phyloP scores from a whole-genome alignment of 2,888 invertebrate species.

The Andricus quercusramuli region DNA sequence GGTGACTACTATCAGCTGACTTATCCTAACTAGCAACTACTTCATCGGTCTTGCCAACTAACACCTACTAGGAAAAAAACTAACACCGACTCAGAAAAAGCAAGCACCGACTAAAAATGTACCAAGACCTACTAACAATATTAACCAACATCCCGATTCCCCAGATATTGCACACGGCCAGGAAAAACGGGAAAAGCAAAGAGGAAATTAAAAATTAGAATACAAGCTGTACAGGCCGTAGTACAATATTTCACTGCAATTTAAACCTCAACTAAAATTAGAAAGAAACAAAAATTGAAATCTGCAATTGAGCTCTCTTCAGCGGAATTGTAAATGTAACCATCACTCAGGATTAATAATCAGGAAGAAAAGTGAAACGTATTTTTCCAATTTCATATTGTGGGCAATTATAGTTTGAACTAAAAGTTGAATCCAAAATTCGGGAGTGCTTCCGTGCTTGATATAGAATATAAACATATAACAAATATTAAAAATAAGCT shows the following conservation, averaged over 20 bases:
- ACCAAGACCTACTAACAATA: not conserved
- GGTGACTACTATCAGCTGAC: constrained; percentile 78
- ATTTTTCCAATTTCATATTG: constrained; percentile 72
- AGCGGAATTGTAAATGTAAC: constrained; percentile 21
- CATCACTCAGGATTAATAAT: constrained; percentile 6
- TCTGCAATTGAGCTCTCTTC: not conserved
- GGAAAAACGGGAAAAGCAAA: not conserved
- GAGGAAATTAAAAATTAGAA: not conserved
- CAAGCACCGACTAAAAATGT: constrained; percentile 62
- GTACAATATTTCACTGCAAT: not conserved
- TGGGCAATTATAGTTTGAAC: not conserved
- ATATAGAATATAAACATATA: not conserved
- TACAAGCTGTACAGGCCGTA: not conserved
- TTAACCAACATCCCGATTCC: not conserved
- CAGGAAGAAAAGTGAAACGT: constrained; percentile 56
- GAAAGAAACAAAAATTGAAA: constrained; percentile 2
- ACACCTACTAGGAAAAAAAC: not conserved
- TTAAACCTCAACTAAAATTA: not conserved
- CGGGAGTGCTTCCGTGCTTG: not conserved
- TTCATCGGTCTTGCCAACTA: constrained; percentile 65
- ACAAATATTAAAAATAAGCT: not conserved
- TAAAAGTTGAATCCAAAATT: not conserved
- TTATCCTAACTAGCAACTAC: constrained; percentile 75
- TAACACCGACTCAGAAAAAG: not conserved
- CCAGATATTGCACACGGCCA: not conserved